phyloP scores from a whole-genome alignment of 23 tunicate genomes.

The Diplosoma virens region DNA sequence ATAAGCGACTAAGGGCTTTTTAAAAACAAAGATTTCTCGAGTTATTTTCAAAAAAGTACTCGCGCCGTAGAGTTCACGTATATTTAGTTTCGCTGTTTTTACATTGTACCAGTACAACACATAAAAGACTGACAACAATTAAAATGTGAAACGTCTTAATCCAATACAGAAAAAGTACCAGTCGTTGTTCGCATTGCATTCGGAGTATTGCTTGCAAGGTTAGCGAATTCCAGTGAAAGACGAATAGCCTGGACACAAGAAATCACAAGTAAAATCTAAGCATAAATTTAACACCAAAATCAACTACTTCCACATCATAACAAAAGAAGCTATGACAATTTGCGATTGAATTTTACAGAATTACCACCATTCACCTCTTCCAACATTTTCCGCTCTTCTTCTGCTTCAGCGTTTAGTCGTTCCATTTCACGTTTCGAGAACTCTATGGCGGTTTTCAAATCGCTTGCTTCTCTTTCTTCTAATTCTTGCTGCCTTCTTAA shows the following conservation, averaged over 20 bases:
- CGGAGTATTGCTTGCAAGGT: not conserved
- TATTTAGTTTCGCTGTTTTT: too few species aligned
- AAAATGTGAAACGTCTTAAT: not conserved
- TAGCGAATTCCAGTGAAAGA: conserved; percentile 36
- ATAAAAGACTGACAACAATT: too few species aligned
- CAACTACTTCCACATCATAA: too few species aligned
- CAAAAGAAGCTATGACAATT: too few species aligned
- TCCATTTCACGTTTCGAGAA: conserved; percentile 53
- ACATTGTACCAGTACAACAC: too few species aligned
- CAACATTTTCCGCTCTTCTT: conserved; percentile 47
- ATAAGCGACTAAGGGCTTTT: too few species aligned
- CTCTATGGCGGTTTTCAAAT: conserved; percentile 42
- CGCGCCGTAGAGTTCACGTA: too few species aligned
- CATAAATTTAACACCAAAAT: not conserved
- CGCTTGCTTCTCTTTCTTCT: conserved; percentile 28
- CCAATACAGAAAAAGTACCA: not conserved
- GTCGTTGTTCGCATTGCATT: not conserved
- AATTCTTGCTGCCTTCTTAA: not conserved
- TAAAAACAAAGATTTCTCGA: too few species aligned
- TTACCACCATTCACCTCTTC: conserved; percentile 40
- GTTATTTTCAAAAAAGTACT: too few species aligned
- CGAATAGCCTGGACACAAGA: conserved; percentile 59
- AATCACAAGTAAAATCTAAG: too few species aligned
- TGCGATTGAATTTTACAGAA: not conserved
- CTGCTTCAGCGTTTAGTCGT: conserved; percentile 47